Conservation (phyloP, 2,113 vertebrate species). For the Chaetorhynchus papuensis region DNA sequence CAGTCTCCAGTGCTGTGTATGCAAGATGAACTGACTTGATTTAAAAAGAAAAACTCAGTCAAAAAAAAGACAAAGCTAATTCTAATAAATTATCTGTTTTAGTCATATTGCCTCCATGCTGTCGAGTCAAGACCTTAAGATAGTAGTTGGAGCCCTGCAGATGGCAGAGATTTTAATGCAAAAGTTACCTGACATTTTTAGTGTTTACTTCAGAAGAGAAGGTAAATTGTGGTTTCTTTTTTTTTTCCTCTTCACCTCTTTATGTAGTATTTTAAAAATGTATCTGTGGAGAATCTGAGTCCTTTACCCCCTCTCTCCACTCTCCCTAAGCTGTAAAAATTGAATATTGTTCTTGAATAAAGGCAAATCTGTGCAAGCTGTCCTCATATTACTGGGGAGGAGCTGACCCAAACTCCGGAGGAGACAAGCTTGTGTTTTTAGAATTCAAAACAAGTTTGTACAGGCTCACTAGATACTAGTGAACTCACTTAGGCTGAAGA, state of each 20-base stretch:
- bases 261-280: not conserved
- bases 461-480: not conserved
- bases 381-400: not conserved
- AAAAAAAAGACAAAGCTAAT: not conserved
- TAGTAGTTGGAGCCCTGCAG: constrained; percentile 98
- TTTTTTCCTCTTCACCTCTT: not conserved
- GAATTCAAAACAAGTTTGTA: not conserved
- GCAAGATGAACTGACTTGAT: not conserved
- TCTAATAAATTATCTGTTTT: constrained; percentile 50
- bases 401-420: not conserved
- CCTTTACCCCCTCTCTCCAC: not conserved
- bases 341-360: not conserved
- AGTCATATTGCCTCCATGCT: constrained; percentile 99
- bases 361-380: not conserved
- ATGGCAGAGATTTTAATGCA: constrained; percentile 99
- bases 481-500: not conserved
- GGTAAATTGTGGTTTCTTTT: constrained; percentile 70
- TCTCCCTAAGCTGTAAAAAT: not conserved
- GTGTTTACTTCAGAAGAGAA: constrained; percentile 99
- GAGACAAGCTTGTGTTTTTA: not conserved
- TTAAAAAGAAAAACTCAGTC: not conserved
- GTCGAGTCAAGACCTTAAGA: constrained; percentile 99
- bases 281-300: not conserved
- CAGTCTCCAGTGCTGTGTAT: not conserved
- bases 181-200: constrained; percentile 97